Percentiles rank a stretch among this genome's conserved stretches.
phyloP scores from a whole-genome alignment of 1,140 invertebrate species.

The Hycleus cichorii region DNA sequence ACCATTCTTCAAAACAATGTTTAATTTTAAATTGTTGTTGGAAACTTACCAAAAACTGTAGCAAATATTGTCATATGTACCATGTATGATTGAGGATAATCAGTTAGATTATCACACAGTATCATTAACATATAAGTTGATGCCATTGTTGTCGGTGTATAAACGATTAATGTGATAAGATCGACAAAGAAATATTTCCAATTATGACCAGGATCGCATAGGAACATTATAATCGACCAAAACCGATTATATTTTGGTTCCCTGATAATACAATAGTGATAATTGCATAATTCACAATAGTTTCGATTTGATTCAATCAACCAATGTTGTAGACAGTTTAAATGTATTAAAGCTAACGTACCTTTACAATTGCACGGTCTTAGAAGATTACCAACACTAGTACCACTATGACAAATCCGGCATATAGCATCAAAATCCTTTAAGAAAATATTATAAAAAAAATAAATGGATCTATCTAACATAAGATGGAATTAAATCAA shows the following conservation, averaged over 20 bases:
- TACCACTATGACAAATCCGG: slow-evolving; percentile 38
- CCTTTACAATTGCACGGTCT: slow-evolving; percentile 43
- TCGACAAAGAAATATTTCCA: slow-evolving; percentile 33
- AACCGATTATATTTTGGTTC: slow-evolving; percentile 34
- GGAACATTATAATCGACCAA: slow-evolving; percentile 32
- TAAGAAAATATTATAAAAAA: no score
- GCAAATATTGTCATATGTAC: slow-evolving; percentile 21
- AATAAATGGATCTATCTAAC: no score
- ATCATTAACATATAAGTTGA: slow-evolving; percentile 39
- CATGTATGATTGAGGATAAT: slow-evolving; percentile 9
- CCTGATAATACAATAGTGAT: slow-evolving; percentile 45
- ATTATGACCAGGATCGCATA: slow-evolving; percentile 30
- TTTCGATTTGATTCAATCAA: slow-evolving; percentile 52
- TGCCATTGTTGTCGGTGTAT: slow-evolving; percentile 35
- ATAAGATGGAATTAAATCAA: no score
- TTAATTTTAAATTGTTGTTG: not conserved
- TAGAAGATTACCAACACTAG: slow-evolving; percentile 36
- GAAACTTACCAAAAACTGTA: not conserved
- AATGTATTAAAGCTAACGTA: slow-evolving; percentile 59
- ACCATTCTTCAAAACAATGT: no score
- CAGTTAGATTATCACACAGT: slow-evolving; percentile 33
- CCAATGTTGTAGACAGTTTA: slow-evolving; percentile 63
- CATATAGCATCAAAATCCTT: slow-evolving; percentile 21
- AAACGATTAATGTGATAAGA: slow-evolving; percentile 32
- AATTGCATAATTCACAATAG: slow-evolving; percentile 54